phyloP scores from a whole-genome alignment of 92 coral and sea anemone species.

The Hydrozoanthus gracilis region DNA sequence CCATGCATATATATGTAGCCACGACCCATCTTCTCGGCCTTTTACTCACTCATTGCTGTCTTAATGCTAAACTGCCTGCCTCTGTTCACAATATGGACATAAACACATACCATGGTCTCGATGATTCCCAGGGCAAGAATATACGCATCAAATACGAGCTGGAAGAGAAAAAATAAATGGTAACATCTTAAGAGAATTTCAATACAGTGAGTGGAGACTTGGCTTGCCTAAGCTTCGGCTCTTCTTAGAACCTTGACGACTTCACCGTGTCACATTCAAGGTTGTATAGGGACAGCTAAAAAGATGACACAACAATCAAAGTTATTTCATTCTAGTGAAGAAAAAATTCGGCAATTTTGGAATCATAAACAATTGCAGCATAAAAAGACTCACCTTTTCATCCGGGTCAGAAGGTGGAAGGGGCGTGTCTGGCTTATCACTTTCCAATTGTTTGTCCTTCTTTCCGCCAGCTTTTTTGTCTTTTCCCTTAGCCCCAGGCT shows the following conservation, averaged over 20 bases:
- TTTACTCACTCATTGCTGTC: not conserved
- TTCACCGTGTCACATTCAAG: not conserved
- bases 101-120: constrained; percentile 87
- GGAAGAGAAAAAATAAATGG: not conserved
- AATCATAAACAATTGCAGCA: not conserved
- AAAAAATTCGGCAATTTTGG: no score
- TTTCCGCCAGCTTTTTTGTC: constrained; percentile 90
- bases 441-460: constrained; percentile 84
- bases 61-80: not conserved
- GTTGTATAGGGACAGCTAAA: not conserved
- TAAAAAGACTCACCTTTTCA: constrained; percentile 72
- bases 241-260: not conserved
- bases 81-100: not conserved
- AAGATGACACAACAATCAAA: not conserved
- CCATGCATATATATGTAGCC: no score
- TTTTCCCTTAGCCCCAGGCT: constrained; percentile 85
- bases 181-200: not conserved
- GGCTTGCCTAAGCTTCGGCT: not conserved
- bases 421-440: constrained; percentile 96
- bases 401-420: constrained; percentile 95
- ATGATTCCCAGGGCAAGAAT: constrained; percentile 83
- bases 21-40: not conserved
- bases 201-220: no score
- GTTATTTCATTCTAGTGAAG: not conserved
- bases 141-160: constrained; percentile 95